Evolutionary conservation across 2,797 vertebrate genomes (phyloP), one percentile per base, ranked within the genome.

Genomic region (Lagorchestes hirsutus): DNA sequence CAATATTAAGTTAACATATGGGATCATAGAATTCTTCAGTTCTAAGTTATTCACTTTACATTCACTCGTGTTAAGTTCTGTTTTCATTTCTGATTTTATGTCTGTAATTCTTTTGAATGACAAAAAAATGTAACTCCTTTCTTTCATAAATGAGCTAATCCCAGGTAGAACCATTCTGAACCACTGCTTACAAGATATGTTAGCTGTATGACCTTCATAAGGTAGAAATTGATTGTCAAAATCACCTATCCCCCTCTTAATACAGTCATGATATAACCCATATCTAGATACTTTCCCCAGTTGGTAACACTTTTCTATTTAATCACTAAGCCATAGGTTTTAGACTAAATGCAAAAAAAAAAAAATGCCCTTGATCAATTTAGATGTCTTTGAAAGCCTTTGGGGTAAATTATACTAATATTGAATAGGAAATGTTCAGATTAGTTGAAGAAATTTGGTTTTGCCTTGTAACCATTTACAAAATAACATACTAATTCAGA

Each of bases 131-230:
- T 0, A 54, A 14, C 52, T 3, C 0, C 55, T 62, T 92, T 91
- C 62, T 0, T 0, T 46, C 13, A 34, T n/a, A 6, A 52, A 52
- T 52, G 52, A 27, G 24, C 40, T 0, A 46, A 29, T 31, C 92
- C 93, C 16, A 54, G 54, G 9, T 12, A 52, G 57, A 13, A 9
- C 16, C 91, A n/a, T 59, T 57, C 34, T 6, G 40, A 29, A 10
- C 55, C 13, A 54, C 62, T 67, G 62, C 14, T n/a, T 18, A 40
- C 4, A 40, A 74, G 34, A 12, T 29, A 59, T 8, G 0, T 40
- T 90, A 31, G 27, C 58, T 54, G 31, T 31, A 50, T 16, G 91
- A 52, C 46, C 91, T 67, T 92, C 55, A 27, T n/a, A 74, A 40
- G 16, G 18, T 82, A 82, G 18, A 82, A 82, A 18, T 82, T 82